Evolutionary conservation across 2,797 vertebrate genomes (phyloP).

Genomic region (Centropyge bicolor): DNA sequence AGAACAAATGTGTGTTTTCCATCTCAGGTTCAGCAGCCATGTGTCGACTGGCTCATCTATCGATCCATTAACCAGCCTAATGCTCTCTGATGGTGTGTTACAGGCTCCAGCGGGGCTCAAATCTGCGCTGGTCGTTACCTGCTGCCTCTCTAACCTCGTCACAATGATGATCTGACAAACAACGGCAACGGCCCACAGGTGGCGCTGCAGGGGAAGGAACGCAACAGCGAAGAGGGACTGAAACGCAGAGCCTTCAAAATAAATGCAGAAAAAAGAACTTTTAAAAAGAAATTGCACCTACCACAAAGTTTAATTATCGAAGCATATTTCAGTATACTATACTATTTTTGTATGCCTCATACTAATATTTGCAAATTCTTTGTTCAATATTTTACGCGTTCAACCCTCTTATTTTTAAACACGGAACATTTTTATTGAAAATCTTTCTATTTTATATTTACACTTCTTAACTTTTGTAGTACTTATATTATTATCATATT

Average conservation of each 20-base stretch:
- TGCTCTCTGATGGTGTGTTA: background rate
- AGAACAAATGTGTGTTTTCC: slow-evolving; percentile 35
- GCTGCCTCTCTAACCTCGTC: slow-evolving; percentile 25
- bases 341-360: no score
- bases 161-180: slow-evolving; percentile 2
- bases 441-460: no score
- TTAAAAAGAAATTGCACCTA: background rate
- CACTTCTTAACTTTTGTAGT: no score
- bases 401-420: no score
- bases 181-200: slow-evolving; percentile 25
- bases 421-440: no score
- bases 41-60: background rate
- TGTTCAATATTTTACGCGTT: no score
- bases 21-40: slow-evolving; percentile 24
- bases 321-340: no score
- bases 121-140: slow-evolving; percentile 26
- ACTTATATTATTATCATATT: no score
- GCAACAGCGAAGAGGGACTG: background rate
- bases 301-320: no score
- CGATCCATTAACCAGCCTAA: slow-evolving; percentile 10
- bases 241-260: slow-evolving; percentile 34
- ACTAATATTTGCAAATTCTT: no score
- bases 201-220: slow-evolving; percentile 56
- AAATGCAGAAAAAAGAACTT: slow-evolving; percentile 15
- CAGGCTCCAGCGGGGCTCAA: slow-evolving; percentile 11